Evolutionary conservation across 2,888 invertebrate genomes (phyloP), one percentile per base, ranked within the genome.

Genomic region (Phlogophora meticulosa): DNA sequence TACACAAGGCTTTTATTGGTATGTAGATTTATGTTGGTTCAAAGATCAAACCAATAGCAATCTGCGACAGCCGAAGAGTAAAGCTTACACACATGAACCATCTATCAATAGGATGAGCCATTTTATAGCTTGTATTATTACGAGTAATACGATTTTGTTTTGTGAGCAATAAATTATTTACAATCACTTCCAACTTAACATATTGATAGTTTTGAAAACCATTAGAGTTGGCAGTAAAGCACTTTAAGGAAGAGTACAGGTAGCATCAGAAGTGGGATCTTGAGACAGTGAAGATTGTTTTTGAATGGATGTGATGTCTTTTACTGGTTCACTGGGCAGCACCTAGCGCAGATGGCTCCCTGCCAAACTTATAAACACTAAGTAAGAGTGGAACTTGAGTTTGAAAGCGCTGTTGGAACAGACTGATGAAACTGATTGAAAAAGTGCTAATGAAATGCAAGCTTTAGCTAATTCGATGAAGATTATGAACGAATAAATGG

Each of bases 141-240:
- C 57, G 62, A 56, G 66, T 72, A 69, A 74, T 78, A 71, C 36
- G 49, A 53, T 68, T 82, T 82, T 75, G 72, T 73, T 77, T 78
- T 75, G 63, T 72, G 72, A 60, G 80, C 72, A 67, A 82, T 82
- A 82, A 82, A 80, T 76, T 64, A 80, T 81, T 81, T 78, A 82
- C 73, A 81, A 72, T 77, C 80, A 74, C 80, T 77, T 70, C 64
- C 58, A 77, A 76, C 76, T 79, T 72, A 71, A 79, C 75, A 81
- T 78, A 82, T 81, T 80, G 81, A 83, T 82, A 67, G 81, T 76
- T 79, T 72, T 67, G 67, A 67, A 74, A 64, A 71, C 69, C 64
- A 78, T 72, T 62, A 51, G 57, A 65, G 51, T 64, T 62, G 72
- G 68, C 68, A 70, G 60, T 74, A 63, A 80, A 76, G 65, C 55